Percentiles rank a stretch among this genome's conserved stretches.
These are phyloP conservation scores for Manis pentadactyla DNA, from an alignment of 2,797 vertebrate species.

Conservation along the genomic window DNA sequence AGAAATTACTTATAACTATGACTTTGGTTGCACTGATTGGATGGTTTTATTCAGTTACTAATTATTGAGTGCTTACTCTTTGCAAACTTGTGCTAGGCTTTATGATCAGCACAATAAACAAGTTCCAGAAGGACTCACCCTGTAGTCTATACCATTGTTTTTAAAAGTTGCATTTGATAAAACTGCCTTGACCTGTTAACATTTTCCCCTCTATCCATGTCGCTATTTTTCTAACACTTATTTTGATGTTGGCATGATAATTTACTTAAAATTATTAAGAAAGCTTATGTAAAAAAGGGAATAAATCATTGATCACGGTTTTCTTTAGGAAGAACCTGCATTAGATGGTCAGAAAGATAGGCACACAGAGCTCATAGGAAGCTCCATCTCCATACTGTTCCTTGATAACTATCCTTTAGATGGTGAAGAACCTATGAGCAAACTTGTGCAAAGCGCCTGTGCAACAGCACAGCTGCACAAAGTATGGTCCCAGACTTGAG, in stretches of 20 bases:
- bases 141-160: neutral
- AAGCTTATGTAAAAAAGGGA: neutral
- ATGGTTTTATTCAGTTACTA: neutral
- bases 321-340: neutral
- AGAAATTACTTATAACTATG: neutral
- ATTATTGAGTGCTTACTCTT: neutral
- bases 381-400: accelerated
- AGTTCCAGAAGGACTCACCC: neutral
- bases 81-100: neutral
- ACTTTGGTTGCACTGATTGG: neutral
- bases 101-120: neutral
- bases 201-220: neutral
- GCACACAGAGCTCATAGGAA: neutral
- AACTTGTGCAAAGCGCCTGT: neutral
- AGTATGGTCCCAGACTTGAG: neutral
- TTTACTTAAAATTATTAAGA: neutral
- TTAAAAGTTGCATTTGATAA: neutral
- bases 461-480: accelerated
- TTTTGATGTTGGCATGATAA: neutral
- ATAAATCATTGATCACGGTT: neutral
- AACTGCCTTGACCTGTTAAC: neutral
- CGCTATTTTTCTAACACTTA: neutral
- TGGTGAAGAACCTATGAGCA: neutral
- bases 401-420: neutral
- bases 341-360: neutral